A percentile compares a stretch with the other conserved stretches of the same genome.
phyloP scores from a whole-genome alignment of 2,797 vertebrate species.

The Anableps anableps region DNA sequence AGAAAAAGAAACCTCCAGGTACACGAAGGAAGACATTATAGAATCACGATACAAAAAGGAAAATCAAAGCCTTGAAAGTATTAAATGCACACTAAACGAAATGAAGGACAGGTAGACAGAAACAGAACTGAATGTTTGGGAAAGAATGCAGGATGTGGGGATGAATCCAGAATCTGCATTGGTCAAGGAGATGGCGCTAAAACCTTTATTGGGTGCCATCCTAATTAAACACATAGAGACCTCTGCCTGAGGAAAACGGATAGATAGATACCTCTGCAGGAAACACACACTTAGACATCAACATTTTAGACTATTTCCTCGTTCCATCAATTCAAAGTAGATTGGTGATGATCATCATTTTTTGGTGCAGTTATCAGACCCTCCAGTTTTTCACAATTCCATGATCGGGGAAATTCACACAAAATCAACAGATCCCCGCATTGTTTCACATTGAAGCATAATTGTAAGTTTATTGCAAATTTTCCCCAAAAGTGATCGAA shows the following conservation, averaged over 20 bases:
- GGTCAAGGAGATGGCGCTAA: background rate
- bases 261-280: background rate
- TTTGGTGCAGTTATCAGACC: background rate
- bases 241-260: background rate
- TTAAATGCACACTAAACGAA: background rate
- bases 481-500: too few relatives aligned
- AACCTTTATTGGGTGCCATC: background rate
- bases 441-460: too few relatives aligned
- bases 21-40: background rate
- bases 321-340: background rate
- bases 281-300: background rate
- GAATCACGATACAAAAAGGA: background rate
- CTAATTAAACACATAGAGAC: background rate
- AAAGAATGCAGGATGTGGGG: background rate
- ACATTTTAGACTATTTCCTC: background rate
- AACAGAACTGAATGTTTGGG: background rate
- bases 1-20: background rate
- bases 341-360: background rate
- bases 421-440: too few relatives aligned
- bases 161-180: background rate
- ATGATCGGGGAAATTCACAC: too few relatives aligned
- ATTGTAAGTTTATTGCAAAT: too few relatives aligned
- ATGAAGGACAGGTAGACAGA: background rate
- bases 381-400: too few relatives aligned
- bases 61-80: background rate